A percentile compares a stretch with the other conserved stretches of the same genome.
phyloP scores from a whole-genome alignment of 2,888 invertebrate species.

The Ophraella communa region DNA sequence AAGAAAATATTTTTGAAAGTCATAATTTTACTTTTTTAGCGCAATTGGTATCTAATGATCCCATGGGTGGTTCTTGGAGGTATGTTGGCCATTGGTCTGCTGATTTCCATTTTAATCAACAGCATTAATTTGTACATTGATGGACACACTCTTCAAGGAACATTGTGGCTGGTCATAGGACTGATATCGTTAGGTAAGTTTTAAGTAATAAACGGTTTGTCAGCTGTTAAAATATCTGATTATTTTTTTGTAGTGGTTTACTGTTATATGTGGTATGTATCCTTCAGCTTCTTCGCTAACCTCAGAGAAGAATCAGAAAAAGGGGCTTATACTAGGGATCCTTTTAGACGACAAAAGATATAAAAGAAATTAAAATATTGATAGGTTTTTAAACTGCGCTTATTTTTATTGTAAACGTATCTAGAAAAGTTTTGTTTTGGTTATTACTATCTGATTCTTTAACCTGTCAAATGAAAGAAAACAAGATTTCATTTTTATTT shows the following conservation, averaged over 20 bases:
- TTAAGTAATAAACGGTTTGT: too few relatives aligned
- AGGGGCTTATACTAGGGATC: slow-evolving; percentile 77
- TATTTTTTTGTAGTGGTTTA: slow-evolving; percentile 72
- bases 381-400: background rate
- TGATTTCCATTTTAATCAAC: slow-evolving; percentile 82
- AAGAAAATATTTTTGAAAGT: too few relatives aligned
- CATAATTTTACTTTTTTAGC: slow-evolving; percentile 62
- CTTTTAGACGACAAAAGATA: slow-evolving; percentile 63
- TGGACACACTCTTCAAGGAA: slow-evolving; percentile 63
- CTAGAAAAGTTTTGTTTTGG: background rate
- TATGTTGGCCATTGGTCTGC: slow-evolving; percentile 77
- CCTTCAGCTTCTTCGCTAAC: slow-evolving; percentile 81
- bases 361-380: slow-evolving; percentile 14
- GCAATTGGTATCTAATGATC: slow-evolving; percentile 81
- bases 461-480: background rate
- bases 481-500: background rate
- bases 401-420: background rate
- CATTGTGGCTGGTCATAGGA: slow-evolving; percentile 69
- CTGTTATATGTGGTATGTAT: slow-evolving; percentile 83
- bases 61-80: slow-evolving; percentile 85
- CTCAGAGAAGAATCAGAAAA: slow-evolving; percentile 73
- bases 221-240: too few relatives aligned
- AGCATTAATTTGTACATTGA: slow-evolving; percentile 76
- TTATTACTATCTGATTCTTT: background rate
- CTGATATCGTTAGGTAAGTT: slow-evolving; percentile 69